Conservation (phyloP, 1,140 invertebrate species). For the Scaptomyza hsui region DNA sequence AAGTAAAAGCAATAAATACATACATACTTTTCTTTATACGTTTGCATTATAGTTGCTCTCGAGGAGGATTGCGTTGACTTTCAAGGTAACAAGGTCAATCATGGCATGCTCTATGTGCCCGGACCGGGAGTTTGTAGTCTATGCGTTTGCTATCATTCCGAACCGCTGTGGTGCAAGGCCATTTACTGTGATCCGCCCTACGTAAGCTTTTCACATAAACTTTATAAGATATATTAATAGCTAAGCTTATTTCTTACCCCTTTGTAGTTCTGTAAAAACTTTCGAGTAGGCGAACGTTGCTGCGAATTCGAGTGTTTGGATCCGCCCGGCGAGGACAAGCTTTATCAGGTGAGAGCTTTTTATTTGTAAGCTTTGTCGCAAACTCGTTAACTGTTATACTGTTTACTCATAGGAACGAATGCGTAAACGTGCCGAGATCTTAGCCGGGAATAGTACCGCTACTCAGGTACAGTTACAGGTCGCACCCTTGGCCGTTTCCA, state of each 20-base stretch:
- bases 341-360: conserved; percentile 84
- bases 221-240: too few species aligned
- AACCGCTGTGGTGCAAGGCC: conserved; percentile 93
- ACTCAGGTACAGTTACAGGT: conserved; percentile 56
- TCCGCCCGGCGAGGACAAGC: conserved; percentile 86
- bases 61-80: conserved; percentile 92
- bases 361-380: not conserved
- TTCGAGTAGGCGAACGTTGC: conserved; percentile 89
- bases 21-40: too few species aligned
- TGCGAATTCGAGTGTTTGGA: conserved; percentile 91
- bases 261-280: conserved; percentile 90
- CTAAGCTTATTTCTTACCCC: not conserved
- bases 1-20: too few species aligned
- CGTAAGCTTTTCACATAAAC: conserved; percentile 85
- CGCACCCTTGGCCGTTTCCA: conserved; percentile 73
- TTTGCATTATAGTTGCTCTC: conserved; percentile 84
- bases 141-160: conserved; percentile 93
- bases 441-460: conserved; percentile 86
- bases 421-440: conserved; percentile 85
- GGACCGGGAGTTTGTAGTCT: conserved; percentile 93
- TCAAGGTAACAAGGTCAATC: conserved; percentile 89
- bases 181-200: conserved; percentile 94
- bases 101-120: conserved; percentile 92
- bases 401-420: conserved; percentile 83
- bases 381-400: not conserved